Evolutionary conservation across 2,797 vertebrate species (phyloP).

Genomic region (Paratrypauchen microcephalus): DNA sequence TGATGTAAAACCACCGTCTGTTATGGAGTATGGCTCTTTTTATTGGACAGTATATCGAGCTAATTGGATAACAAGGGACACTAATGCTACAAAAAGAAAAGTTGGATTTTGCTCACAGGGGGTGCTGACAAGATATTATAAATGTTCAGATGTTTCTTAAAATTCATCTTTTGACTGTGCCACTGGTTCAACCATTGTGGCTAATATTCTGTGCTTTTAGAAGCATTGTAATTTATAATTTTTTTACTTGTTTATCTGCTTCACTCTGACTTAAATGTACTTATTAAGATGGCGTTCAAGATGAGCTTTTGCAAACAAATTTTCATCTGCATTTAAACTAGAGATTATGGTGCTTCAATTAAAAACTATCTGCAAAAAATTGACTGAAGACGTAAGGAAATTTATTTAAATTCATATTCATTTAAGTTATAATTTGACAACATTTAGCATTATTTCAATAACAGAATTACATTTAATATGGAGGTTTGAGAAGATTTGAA

Average conservation of each 20-base stretch:
- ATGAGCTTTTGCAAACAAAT: neutral
- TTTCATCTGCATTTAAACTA: neutral
- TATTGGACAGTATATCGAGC: conserved; percentile 15
- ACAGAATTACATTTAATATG: no score
- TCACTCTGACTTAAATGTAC: no score
- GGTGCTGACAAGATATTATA: neutral
- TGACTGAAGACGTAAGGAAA: no score
- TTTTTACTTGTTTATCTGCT: no score
- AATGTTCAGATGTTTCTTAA: neutral
- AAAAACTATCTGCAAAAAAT: neutral
- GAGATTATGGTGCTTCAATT: neutral
- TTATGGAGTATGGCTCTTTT: neutral
- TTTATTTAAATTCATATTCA: no score
- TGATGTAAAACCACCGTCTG: conserved; percentile 9
- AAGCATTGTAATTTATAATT: neutral
- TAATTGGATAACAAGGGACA: conserved; percentile 18
- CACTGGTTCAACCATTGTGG: neutral
- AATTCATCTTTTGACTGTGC: neutral
- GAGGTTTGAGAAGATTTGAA: no score
- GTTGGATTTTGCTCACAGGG: neutral
- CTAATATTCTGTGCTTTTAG: neutral
- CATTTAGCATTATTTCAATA: no score
- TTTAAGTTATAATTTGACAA: no score
- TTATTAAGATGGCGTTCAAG: neutral
- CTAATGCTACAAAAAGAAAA: conserved; percentile 11